phyloP scores from a whole-genome alignment of 92 coral and sea anemone genomes.

The Porites divaricata region DNA sequence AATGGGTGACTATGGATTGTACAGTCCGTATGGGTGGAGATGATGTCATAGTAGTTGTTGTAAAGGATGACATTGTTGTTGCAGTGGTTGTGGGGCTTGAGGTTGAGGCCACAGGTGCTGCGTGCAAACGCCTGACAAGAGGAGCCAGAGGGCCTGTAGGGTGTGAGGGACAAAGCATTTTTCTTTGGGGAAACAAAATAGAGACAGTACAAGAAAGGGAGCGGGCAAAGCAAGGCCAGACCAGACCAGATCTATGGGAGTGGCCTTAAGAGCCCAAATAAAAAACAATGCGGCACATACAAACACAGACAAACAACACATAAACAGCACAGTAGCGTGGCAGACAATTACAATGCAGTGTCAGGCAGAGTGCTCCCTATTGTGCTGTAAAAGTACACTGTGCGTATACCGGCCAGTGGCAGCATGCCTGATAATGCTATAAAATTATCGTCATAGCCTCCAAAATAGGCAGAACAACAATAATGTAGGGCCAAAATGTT shows the following conservation, averaged over 20 bases:
- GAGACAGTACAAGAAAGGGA: constrained; percentile 3
- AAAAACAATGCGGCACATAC: constrained; percentile 5
- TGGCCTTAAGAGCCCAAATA: not conserved
- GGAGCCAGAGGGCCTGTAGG: constrained; percentile 8
- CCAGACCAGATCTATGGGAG: not conserved
- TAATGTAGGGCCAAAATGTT: not conserved
- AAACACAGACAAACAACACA: constrained; percentile 13
- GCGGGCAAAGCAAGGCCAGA: constrained; percentile 11
- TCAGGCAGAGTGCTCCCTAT: not conserved
- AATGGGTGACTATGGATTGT: not conserved
- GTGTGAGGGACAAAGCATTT: constrained; percentile 7
- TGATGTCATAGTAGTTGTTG: not conserved
- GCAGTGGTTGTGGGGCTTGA: not conserved
- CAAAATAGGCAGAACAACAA: not conserved
- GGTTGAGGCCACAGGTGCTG: not conserved
- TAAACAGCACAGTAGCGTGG: constrained; percentile 22
- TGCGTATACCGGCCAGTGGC: not conserved
- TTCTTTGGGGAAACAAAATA: constrained; percentile 1
- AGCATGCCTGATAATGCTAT: not conserved
- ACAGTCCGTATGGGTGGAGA: no score
- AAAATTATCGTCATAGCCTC: not conserved
- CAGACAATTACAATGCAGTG: constrained; percentile 4
- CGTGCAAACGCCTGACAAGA: not conserved
- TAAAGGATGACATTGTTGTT: not conserved
- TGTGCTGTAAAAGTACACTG: not conserved